phyloP scores from a whole-genome alignment of 2,888 invertebrate species.

The Macrosiphum euphorbiae region DNA sequence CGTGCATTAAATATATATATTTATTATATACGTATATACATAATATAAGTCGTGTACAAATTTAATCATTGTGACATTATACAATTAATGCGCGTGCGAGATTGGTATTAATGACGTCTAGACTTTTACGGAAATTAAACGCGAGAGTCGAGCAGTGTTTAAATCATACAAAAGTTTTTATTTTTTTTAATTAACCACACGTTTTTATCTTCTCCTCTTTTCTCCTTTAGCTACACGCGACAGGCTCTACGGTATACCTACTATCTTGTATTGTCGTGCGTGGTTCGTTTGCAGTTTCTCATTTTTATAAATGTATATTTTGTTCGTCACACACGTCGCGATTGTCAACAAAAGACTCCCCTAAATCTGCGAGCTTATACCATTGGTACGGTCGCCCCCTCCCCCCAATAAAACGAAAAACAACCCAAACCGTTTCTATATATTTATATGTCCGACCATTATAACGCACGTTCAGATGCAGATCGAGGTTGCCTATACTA shows the following conservation, averaged over 20 bases:
- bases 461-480: background rate
- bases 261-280: conserved; percentile 58
- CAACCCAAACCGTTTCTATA: background rate
- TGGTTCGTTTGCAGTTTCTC: background rate
- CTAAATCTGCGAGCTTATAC: background rate
- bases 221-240: background rate
- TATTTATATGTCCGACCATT: background rate
- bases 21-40: background rate
- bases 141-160: background rate
- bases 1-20: background rate
- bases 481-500: background rate
- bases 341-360: background rate
- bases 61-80: conserved; percentile 38
- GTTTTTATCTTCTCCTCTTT: background rate
- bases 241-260: background rate
- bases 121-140: conserved; percentile 48
- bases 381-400: background rate
- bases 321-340: background rate
- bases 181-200: conserved; percentile 51
- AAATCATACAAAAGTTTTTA: conserved; percentile 34
- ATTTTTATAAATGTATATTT: background rate
- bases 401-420: background rate
- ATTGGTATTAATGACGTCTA: conserved; percentile 62
- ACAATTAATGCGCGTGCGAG: conserved; percentile 41
- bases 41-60: conserved; percentile 21